Evolutionary conservation across 1,140 invertebrate genomes (phyloP).

Genomic region (Lepidotrigona ventralis): DNA sequence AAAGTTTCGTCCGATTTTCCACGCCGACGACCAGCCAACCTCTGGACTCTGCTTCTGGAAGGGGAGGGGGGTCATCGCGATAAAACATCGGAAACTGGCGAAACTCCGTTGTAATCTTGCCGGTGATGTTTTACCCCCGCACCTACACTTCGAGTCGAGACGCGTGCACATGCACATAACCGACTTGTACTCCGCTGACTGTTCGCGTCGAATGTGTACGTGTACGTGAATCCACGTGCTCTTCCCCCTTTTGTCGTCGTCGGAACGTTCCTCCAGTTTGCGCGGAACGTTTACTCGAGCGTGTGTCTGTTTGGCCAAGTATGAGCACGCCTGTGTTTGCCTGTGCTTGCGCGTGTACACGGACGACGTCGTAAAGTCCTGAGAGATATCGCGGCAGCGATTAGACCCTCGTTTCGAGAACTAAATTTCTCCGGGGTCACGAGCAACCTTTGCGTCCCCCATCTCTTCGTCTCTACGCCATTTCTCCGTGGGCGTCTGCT

Average conservation of each 20-base stretch:
- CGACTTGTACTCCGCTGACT: too few species aligned
- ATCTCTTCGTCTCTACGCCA: background rate
- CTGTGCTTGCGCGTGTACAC: background rate
- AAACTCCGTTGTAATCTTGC: slow-evolving; percentile 72
- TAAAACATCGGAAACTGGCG: slow-evolving; percentile 72
- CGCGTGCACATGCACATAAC: background rate
- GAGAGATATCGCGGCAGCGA: slow-evolving; percentile 65
- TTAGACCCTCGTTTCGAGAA: slow-evolving; percentile 70
- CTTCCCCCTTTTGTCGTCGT: background rate
- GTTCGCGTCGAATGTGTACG: background rate
- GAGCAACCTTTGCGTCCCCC: background rate
- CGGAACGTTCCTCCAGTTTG: background rate
- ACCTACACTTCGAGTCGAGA: slow-evolving; percentile 32
- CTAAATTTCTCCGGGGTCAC: slow-evolving; percentile 60
- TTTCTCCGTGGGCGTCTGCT: background rate
- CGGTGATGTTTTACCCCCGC: slow-evolving; percentile 67
- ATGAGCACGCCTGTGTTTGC: background rate
- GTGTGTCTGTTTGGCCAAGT: background rate
- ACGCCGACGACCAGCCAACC: slow-evolving; percentile 1
- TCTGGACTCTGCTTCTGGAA: slow-evolving; percentile 6
- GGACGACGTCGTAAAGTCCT: slow-evolving; percentile 62
- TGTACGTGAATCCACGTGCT: background rate
- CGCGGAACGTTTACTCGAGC: background rate
- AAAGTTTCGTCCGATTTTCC: slow-evolving; percentile 50
- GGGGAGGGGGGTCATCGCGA: slow-evolving; percentile 60